Base-by-base conservation (phyloP, 2,113 vertebrate genomes). In the Myodes glareolus region DNA sequence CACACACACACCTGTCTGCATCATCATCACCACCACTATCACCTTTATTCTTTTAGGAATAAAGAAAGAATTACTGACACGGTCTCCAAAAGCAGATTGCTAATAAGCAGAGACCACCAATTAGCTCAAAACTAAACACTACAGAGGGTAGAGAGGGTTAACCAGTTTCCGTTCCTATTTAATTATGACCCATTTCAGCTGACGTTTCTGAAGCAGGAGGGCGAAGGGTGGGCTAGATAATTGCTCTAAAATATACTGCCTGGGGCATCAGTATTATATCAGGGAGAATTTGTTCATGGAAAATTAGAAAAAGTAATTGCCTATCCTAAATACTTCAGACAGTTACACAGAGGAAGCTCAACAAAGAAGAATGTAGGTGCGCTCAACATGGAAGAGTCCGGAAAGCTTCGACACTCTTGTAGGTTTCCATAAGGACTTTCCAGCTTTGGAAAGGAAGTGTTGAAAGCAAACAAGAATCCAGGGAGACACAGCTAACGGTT, bases 81-180 rank as follows among this genome's bases (percentile, higher is more conserved):
- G 58, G 45, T 90, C 94, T 95, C 88, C 72, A 25, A 70, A 76
- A 78, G 81, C 61, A 68, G 65, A 42, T 86, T 92, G 33, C 58
- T 94, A 94, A 39, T 55, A 80, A 97, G 29, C 45, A 94, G 21
- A 90, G 70, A 81, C 80, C 73, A 73, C 88, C 52, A 90, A 94
- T 96, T 97, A 90, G 50, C 55, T 96, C 16, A 86, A 39, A n/a
- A 91, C 78, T 90, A 96, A 92, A 27, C 45, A 50, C 45, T 78
- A 23, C 27, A 76, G 36, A 95, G n/a, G 50, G 55, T 87, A 94
- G 47, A 92, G 10, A 78, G 33, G 52, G 86, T 86, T 93, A 97
- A 96, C 84, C 94, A 80, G 95, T 87, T 92, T 72, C 89, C 36
- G 91, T 96, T 98, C 96, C 86, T 95, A 58, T 58, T 96, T 97